phyloP scores from a whole-genome alignment of 2,797 vertebrate species.

The Carapus acus region DNA sequence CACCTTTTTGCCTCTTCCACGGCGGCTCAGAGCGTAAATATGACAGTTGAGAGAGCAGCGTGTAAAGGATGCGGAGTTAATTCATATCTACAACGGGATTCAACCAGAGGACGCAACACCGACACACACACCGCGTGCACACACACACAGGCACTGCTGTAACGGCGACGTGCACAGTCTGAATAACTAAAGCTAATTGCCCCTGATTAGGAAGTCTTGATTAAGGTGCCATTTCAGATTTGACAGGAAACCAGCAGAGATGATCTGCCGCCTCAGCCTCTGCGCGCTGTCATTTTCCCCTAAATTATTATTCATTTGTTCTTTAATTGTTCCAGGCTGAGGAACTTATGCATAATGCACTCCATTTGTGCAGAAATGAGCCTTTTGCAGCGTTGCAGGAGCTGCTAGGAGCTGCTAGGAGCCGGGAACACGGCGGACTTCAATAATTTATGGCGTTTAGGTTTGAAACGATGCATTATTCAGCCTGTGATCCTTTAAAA shows the following conservation, averaged over 20 bases:
- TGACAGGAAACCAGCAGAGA: constrained; percentile 55
- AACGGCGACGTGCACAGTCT: constrained; percentile 38
- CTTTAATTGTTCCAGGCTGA: constrained; percentile 50
- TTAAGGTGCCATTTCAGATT: constrained; percentile 68
- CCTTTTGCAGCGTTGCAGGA: constrained; percentile 3
- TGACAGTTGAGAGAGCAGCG: too few species aligned
- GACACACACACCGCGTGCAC: constrained; percentile 10
- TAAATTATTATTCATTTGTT: constrained; percentile 51
- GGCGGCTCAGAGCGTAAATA: too few species aligned
- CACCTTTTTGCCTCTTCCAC: too few species aligned
- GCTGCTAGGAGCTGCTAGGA: too few species aligned
- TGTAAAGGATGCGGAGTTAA: too few species aligned
- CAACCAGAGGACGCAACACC: constrained; percentile 12
- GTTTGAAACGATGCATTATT: not conserved
- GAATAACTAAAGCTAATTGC: constrained; percentile 66
- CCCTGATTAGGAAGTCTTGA: constrained; percentile 65
- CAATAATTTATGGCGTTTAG: constrained; percentile 1
- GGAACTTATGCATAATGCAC: constrained; percentile 48
- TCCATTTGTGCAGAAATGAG: constrained; percentile 17
- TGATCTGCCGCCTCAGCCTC: constrained; percentile 43
- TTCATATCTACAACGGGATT: not conserved
- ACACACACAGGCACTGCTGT: constrained; percentile 10
- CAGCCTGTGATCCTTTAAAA: not conserved
- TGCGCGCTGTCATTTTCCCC: constrained; percentile 54
- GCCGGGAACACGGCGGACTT: constrained; percentile 13